phyloP scores from a whole-genome alignment of 2,797 vertebrate species.

The Alosa sapidissima region DNA sequence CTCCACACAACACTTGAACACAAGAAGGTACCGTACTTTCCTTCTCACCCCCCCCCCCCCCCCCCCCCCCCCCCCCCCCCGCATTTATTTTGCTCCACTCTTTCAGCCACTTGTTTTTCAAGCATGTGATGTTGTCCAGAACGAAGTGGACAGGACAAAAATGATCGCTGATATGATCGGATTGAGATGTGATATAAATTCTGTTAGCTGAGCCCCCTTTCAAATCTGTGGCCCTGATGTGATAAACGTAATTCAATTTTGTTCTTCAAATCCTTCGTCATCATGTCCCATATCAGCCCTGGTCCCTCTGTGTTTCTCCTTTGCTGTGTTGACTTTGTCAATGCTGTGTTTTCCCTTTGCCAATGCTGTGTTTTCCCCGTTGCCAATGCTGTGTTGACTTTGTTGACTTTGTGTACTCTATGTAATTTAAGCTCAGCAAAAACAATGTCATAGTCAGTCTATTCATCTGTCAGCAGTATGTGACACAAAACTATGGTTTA shows the following conservation, averaged over 20 bases:
- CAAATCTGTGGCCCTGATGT: neutral
- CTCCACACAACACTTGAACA: constrained; percentile 68
- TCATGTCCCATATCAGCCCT: neutral
- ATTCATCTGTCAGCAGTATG: neutral
- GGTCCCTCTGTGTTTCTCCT: neutral
- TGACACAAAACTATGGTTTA: neutral
- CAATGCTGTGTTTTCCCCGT: neutral
- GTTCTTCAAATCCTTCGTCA: neutral
- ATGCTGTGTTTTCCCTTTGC: neutral
- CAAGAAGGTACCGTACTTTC: constrained; percentile 62
- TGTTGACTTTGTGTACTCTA: neutral
- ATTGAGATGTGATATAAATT: constrained; percentile 7
- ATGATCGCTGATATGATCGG: constrained; percentile 17
- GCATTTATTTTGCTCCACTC: neutral
- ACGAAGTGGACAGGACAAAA: constrained; percentile 8
- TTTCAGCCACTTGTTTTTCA: neutral
- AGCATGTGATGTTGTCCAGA: constrained; percentile 6
- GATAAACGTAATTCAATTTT: constrained; percentile 15
- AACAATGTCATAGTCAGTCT: neutral
- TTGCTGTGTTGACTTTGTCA: neutral
- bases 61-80: neutral
- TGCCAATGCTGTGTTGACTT: neutral
- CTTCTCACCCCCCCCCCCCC: neutral
- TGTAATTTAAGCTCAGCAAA: neutral
- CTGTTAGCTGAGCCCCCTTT: neutral